phyloP scores from a whole-genome alignment of 2,797 vertebrate genomes.

The Scleropages formosus region DNA sequence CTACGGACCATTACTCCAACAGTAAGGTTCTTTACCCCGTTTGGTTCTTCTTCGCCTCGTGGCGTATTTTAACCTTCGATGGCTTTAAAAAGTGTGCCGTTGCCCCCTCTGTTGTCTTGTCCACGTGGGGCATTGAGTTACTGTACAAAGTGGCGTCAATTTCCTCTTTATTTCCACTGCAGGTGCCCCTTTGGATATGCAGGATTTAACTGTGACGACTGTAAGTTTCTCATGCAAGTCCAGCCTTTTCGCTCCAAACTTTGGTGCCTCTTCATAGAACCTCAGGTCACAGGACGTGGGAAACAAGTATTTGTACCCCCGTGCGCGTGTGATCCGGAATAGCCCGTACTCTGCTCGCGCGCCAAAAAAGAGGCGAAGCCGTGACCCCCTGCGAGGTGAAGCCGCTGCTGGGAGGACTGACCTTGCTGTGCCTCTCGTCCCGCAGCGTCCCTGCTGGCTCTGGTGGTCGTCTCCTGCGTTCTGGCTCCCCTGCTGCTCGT shows the following conservation, averaged over 20 bases:
- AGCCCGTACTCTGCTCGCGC: too few species aligned
- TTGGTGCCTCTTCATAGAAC: neutral
- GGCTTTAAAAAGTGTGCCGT: neutral
- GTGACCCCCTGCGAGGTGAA: neutral
- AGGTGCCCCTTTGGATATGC: constrained; percentile 71
- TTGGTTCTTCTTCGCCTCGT: too few species aligned
- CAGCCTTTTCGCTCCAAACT: neutral
- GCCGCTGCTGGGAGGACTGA: neutral
- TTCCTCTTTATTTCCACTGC: constrained; percentile 27
- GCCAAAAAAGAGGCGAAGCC: too few species aligned
- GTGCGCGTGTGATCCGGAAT: neutral
- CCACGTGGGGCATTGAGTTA: constrained; percentile 9
- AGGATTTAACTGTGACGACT: constrained; percentile 73
- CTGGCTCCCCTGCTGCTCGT: constrained; percentile 69
- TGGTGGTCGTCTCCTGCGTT: constrained; percentile 71
- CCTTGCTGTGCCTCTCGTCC: constrained; percentile 6
- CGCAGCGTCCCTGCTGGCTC: constrained; percentile 65
- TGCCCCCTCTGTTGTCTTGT: neutral
- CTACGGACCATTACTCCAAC: too few species aligned
- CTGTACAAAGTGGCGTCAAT: neutral
- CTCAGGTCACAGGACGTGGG: neutral
- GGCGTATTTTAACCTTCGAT: neutral
- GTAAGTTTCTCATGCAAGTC: constrained; percentile 55
- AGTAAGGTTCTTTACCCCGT: too few species aligned
- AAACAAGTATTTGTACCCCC: neutral